These are phyloP conservation scores for Silurus glanis DNA, from an alignment of 2,113 vertebrate species.

Conservation along the genomic window DNA sequence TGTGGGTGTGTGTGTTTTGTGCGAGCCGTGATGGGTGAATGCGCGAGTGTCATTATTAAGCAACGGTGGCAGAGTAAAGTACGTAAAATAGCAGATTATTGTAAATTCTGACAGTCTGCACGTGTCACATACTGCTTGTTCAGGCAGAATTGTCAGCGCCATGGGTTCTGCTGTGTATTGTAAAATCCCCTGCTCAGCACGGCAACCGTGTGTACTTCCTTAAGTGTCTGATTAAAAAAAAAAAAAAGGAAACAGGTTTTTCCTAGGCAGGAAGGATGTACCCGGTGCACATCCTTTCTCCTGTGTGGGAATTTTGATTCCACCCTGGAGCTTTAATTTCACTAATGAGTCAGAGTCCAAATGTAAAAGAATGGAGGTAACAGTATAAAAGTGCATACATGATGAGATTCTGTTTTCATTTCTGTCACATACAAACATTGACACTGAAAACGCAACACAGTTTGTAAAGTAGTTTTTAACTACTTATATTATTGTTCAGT, in stretches of 20 bases:
- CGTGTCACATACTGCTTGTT: slow-evolving; percentile 18
- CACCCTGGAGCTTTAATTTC: slow-evolving; percentile 53
- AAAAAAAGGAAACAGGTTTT: slow-evolving; percentile 74
- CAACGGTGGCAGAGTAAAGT: not conserved
- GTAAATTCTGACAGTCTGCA: slow-evolving; percentile 7
- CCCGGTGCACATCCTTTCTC: slow-evolving; percentile 66
- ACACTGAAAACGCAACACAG: not conserved
- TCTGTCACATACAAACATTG: not conserved
- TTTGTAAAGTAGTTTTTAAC: not conserved
- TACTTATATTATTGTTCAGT: not conserved
- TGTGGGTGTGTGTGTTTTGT: slow-evolving; percentile 9
- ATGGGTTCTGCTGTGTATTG: slow-evolving; percentile 11
- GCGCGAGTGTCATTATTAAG: not conserved
- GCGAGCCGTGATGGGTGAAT: not conserved
- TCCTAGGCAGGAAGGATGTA: slow-evolving; percentile 70
- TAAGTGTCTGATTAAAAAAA: slow-evolving; percentile 66
- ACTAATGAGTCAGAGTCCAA: slow-evolving; percentile 20
- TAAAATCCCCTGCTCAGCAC: slow-evolving; percentile 57
- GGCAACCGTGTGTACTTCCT: slow-evolving; percentile 60
- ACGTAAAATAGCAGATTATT: slow-evolving; percentile 15
- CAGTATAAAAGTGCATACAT: not conserved
- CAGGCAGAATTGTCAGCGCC: slow-evolving; percentile 1
- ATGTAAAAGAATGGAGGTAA: not conserved
- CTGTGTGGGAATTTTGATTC: slow-evolving; percentile 62
- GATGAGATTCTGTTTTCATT: not conserved